Evolutionary conservation across 2,888 invertebrate genomes (phyloP), one percentile per base, ranked within the genome.

Genomic region (Drosophila nr. perissopoda): DNA sequence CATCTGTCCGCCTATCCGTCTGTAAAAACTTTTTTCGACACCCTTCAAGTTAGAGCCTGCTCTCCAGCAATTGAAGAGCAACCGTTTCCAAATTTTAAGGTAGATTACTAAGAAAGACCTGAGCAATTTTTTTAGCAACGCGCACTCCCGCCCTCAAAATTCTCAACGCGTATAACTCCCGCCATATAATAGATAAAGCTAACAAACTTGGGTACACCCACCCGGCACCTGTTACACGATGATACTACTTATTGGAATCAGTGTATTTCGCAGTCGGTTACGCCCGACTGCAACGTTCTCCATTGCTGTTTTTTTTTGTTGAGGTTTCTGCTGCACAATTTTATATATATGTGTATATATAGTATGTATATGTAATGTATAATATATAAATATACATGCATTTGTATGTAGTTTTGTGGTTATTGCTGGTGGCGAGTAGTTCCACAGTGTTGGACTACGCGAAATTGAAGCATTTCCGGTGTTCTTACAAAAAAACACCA

Each of bases 401-500:
- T 52, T 36, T 66, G 42, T 48, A 48, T 29, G 54, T 31, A 29
- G 36, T 77, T 69, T 67, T 68, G 61, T 59, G 52, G 45, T 52
- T 45, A 60, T 71, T 66, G 73, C 62, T 73, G 70, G 71, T 70
- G 76, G 64, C 73, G 65, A 68, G 69, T 79, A 74, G 83, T 82
- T 87, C 76, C 87, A 83, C 73, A 79, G 62, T 69, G 38, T 27
- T 56, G 76, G 77, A 73, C 79, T 73, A 79, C 81, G 58, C 66
- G 72, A 81, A 87, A 85, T 80, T 85, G 83, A 81, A 81, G 85
- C 85, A 85, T 83, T 87, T 86, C 85, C 87, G 87, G 85, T 83
- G 76, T 76, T 74, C 69, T 85, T 76, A 74, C 81, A 74, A 78
- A 76, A 69, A 65, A 78, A 78, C 61, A 71, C 58, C 68, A 68